These are phyloP conservation scores for Pachycephus smyrnensis DNA, from an alignment of 2,888 invertebrate species.

Conservation along the genomic window DNA sequence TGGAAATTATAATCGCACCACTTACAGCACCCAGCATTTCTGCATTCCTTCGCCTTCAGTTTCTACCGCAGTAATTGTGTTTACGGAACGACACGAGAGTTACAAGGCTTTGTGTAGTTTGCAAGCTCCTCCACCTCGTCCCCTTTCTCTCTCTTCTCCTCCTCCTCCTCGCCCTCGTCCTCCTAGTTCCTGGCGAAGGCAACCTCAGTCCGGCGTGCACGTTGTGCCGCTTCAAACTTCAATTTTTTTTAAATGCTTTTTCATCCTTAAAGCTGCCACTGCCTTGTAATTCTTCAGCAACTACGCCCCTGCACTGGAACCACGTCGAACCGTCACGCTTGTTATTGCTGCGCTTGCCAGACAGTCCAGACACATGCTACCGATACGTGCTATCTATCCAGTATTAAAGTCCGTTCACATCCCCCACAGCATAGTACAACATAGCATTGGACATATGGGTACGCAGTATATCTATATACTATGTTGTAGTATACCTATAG, in stretches of 20 bases:
- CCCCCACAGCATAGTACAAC: neutral
- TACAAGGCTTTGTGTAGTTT: conserved; percentile 43
- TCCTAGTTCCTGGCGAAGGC: conserved; percentile 12
- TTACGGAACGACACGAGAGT: conserved; percentile 47
- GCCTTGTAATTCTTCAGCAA: neutral
- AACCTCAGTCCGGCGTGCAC: neutral
- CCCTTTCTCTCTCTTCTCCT: conserved; percentile 10
- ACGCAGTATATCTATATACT: neutral
- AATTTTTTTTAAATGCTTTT: neutral
- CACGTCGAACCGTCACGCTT: neutral
- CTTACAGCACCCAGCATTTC: conserved; percentile 41
- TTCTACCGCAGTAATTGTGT: conserved; percentile 48
- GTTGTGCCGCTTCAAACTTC: neutral
- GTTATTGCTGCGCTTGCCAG: neutral
- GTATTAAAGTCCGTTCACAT: neutral
- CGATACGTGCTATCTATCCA: neutral
- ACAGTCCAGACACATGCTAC: neutral
- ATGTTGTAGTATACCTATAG: neutral
- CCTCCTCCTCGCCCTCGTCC: too few species aligned
- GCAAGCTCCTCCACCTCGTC: conserved; percentile 10
- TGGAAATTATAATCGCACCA: conserved; percentile 59
- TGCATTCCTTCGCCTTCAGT: conserved; percentile 32
- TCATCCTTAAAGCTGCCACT: neutral
- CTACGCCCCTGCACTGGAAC: neutral
- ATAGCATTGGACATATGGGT: neutral